Conservation (phyloP, 2,888 invertebrate species). For the Pollenia amentaria region DNA sequence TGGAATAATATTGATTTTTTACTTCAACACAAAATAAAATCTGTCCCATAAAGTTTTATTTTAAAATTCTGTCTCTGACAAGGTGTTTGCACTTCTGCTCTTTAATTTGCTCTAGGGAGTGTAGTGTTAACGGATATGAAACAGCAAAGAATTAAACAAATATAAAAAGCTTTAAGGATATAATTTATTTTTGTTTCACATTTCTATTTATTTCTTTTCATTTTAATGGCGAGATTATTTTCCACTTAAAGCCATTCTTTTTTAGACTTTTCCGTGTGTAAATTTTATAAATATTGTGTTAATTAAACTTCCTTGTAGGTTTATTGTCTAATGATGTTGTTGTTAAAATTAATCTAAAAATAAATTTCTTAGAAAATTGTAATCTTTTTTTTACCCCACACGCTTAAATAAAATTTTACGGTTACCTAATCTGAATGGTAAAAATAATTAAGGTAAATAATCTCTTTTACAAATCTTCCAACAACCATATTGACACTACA, state of each 20-base stretch:
- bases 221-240: slow-evolving; percentile 18
- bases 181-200: slow-evolving; percentile 20
- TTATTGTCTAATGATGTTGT: slow-evolving; percentile 13
- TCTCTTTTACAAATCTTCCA: slow-evolving; percentile 1
- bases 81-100: neutral
- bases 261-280: neutral
- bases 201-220: slow-evolving; percentile 6
- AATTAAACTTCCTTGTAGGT: neutral
- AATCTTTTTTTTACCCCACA: neutral
- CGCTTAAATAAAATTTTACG: neutral
- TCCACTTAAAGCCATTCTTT: neutral
- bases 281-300: neutral
- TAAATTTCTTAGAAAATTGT: slow-evolving; percentile 13
- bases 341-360: slow-evolving; percentile 1
- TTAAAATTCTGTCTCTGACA: neutral
- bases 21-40: neutral
- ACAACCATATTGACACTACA: slow-evolving; percentile 10
- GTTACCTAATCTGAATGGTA: neutral
- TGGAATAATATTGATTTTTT: slow-evolving; percentile 29
- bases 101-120: slow-evolving; percentile 21
- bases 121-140: slow-evolving; percentile 18
- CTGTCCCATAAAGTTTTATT: neutral
- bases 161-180: slow-evolving; percentile 11
- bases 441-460: neutral
- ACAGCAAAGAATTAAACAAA: slow-evolving; percentile 5